Evolutionary conservation across 2,888 invertebrate genomes (phyloP), one percentile per base, ranked within the genome.

Genomic region (Darwinula stevensoni): DNA sequence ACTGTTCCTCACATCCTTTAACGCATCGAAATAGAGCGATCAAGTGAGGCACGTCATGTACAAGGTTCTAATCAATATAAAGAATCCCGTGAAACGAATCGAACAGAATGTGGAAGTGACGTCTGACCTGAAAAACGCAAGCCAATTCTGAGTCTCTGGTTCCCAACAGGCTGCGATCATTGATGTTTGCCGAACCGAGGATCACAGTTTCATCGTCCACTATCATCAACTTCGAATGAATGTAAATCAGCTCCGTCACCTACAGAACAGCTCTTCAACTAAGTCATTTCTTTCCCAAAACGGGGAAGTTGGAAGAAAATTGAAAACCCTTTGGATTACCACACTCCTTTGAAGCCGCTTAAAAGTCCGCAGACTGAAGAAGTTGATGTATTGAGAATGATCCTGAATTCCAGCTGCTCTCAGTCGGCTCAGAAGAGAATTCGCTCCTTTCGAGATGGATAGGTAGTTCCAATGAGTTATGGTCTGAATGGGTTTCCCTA

Each of bases 381-480:
- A 86, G 6, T 75, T 67, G 35, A 91, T 72, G 50, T 84, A 91
- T 34, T 75, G 61, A 4, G 63, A 61, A 0, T 86, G 78, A 47
- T 82, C 68, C 1, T 63, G 49, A 26, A 86, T 61, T 9, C 82
- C 82, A 1, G 68, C 66, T 39, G 66, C 67, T 45, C 63, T 61
- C 0, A 94, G 56, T 18, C 72, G 63, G 29, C 64, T 65, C 31
- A 88, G 47, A 40, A 94, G 65, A 0, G 84, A 72, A 46, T 75
- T 69, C 36, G 67, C 70, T 14, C 88, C 86, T 45, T 76, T 65
- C 43, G 72, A 74, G 40, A 94, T 84, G 12, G 91, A 88, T 35
- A 70, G 67, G 47, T 88, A 88, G 55, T 91, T 91, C 86, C 88
- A 94, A 47, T 94, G 84, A 1, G 84, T 82, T 44, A 94, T 74